phyloP scores from a whole-genome alignment of 2,113 vertebrate genomes.

The Indri indri region DNA sequence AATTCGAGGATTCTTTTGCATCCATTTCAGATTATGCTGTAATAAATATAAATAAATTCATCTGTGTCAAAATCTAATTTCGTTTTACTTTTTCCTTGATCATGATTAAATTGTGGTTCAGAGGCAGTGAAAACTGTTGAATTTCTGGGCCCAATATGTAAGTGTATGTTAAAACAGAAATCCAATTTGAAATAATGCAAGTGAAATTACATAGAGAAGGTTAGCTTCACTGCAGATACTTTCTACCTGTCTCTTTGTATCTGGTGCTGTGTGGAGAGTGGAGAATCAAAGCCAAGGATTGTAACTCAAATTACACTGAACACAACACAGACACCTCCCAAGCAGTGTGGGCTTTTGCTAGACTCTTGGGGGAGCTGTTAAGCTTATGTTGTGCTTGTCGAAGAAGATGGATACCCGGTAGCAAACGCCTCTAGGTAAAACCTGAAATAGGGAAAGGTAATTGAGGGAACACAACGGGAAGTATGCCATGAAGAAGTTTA shows the following conservation, averaged over 20 bases:
- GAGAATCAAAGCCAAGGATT: neutral
- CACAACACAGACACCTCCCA: neutral
- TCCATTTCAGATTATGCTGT: neutral
- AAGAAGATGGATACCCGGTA: neutral
- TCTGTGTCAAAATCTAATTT: conserved; percentile 53
- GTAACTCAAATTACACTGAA: neutral
- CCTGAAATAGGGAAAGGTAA: conserved; percentile 2
- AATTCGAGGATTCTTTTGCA: conserved; percentile 20
- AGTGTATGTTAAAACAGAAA: conserved; percentile 34
- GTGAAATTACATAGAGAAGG: conserved; percentile 49
- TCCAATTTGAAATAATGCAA: conserved; percentile 60
- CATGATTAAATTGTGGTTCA: conserved; percentile 26
- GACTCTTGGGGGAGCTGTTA: neutral
- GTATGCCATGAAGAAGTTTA: neutral
- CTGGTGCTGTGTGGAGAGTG: neutral
- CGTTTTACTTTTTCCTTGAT: conserved; percentile 30
- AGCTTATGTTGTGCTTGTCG: neutral
- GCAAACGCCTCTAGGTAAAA: neutral
- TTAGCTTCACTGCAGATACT: neutral
- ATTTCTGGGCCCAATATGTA: conserved; percentile 51
- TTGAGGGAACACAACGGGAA: conserved; percentile 36
- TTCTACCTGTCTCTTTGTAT: conserved; percentile 36
- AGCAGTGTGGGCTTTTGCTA: neutral
- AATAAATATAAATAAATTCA: conserved; percentile 45
- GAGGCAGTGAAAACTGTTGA: conserved; percentile 50